Conservation (phyloP, 53 echinoderm and acorn worm species). For the Henricia sp. region DNA sequence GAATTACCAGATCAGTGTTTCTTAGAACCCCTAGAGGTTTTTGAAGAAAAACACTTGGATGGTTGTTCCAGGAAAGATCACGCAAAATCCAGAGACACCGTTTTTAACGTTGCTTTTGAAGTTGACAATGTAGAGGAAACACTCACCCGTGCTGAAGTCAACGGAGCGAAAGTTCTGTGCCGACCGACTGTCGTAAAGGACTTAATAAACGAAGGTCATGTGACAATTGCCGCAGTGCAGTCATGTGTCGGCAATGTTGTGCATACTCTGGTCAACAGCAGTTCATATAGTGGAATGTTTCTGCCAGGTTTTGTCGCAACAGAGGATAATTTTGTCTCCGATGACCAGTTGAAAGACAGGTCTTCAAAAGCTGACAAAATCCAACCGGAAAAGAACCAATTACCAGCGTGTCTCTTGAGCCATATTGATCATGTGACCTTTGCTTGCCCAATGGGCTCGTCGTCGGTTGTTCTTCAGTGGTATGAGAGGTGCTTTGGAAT, state of each 20-base stretch:
- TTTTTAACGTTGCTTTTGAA: slow-evolving; percentile 92
- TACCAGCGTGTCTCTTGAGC: neutral
- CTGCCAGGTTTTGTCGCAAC: slow-evolving; percentile 76
- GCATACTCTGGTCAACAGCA: slow-evolving; percentile 76
- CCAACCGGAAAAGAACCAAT: neutral
- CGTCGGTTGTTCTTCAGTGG: slow-evolving; percentile 74
- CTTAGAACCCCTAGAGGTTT: slow-evolving; percentile 9
- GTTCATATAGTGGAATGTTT: slow-evolving; percentile 76
- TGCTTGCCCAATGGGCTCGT: slow-evolving; percentile 77
- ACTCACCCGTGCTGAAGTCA: slow-evolving; percentile 57
- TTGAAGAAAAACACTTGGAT: neutral
- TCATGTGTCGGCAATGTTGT: slow-evolving; percentile 93
- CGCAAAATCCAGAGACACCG: slow-evolving; percentile 64
- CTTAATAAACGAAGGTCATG: neutral
- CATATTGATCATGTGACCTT: slow-evolving; percentile 96
- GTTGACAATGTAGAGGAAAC: slow-evolving; percentile 67
- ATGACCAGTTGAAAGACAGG: neutral
- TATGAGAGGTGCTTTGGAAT: slow-evolving; percentile 93
- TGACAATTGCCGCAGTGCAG: slow-evolving; percentile 74
- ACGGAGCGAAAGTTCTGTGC: slow-evolving; percentile 71
- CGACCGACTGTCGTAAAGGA: slow-evolving; percentile 68
- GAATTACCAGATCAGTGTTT: slow-evolving; percentile 37
- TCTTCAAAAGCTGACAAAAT: neutral
- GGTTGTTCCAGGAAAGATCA: neutral
- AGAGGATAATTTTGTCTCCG: slow-evolving; percentile 1